Evolutionary conservation across 1,140 invertebrate species (phyloP), one percentile per base, ranked within the genome.

Genomic region (Lucilia sericata): DNA sequence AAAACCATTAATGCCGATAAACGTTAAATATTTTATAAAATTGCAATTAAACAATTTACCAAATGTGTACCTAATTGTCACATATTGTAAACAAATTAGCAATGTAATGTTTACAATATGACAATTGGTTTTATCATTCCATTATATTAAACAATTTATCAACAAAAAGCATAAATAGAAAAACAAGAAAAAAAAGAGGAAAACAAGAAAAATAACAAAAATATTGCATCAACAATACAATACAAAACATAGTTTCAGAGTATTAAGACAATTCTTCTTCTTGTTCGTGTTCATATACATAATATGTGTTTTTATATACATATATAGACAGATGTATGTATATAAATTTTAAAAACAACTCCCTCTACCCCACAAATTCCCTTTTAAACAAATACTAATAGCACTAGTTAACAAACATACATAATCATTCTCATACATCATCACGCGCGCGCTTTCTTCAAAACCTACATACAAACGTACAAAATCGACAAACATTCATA

Each of bases 391-490:
- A 25, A 49, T 80, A 49, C 76, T 51, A 49, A 19, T 14, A 12
- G 49, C 49, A 12, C 2, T 49, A 78, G n/a, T 78, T 19, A 78
- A 30, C 19, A 80, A 80, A 80, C 76, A 80, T 55, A 80, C 42
- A 76, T 19, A 36, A 78, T 49, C 42, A 78, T 42, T n/a, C 14
- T 19, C 75, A 80, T 51, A 80, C 76, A 80, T 80, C 36, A 80
- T 80, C 76, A 80, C 76, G 76, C 76, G 76, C 76, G 76, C 76
- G 76, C 76, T 80, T 80, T 80, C 76, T 80, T 49, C 5, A 19
- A 70, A 70, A n/a, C 51, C 12, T 8, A 70, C 65, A 70, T 21
- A 19, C 60, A 65, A 49, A 65, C 55, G 55, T 65, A 65, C 55
- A 65, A 12, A 49, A 30, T 49, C 2, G 7, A 19, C 60, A 19